Evolutionary conservation across 2,797 vertebrate species (phyloP), one percentile per base, ranked within the genome.

Genomic region (Paedocypris micromegethes): DNA sequence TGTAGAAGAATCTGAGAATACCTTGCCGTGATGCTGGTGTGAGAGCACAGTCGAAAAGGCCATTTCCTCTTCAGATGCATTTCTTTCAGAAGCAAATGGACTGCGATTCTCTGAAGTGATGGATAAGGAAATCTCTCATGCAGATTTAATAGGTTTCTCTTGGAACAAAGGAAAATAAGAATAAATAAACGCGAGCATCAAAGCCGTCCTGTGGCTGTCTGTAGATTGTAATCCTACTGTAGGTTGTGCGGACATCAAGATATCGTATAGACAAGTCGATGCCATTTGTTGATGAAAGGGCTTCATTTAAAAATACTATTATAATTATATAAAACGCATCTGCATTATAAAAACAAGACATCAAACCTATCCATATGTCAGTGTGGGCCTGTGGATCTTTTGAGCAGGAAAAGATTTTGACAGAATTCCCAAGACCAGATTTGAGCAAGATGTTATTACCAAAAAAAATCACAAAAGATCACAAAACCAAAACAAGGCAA

Each of bases 101-200:
- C 76, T 74, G 71, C 68, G 52, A 78, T 78, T 70, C 43, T 72
- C 44, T 37, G 53, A 72, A 56, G 70, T 73, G 66, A 72, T 70
- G 66, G 76, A 81, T 81, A 78, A 72, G 70, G 65, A 66, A 73
- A 75, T 60, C 72, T 75, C 69, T 81, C 76, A 74, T 81, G 61
- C 69, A 75, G 75, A 73, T 81, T 79, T 81, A 75, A 76, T 75
- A 75, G 74, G 40, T 73, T 63, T 65, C 54, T 58, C 46, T 51
- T 64, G 61, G 61, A 61, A 76, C 57, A 76, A 77, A 74, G 54
- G 42, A 65, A 53, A 57, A 68, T 62, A 74, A 55, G 66, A 65
- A 61, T 44, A 53, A 58, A 65, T 23, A 23, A 62, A 70, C 56
- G 58, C 42, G 42, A 73, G 66, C 71, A 78, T 74, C 59, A 68